Conservation (phyloP, 2,888 invertebrate genomes). For the Microplitis deprimator region DNA sequence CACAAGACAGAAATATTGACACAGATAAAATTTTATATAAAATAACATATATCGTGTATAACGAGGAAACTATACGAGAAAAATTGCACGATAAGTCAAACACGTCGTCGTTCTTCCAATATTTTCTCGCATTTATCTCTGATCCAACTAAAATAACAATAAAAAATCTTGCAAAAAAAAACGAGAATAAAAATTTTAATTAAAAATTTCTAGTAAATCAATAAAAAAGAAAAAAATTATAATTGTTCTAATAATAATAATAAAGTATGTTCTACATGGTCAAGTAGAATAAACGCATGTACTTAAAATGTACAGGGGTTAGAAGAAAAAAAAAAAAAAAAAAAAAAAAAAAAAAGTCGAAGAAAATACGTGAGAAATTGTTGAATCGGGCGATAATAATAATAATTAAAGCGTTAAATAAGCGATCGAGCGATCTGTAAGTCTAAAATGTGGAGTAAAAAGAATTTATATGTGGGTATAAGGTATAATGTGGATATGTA, state of each 20-base stretch:
- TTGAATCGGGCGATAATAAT: conserved; percentile 37
- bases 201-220: background rate
- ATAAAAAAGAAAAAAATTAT: background rate
- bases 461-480: too few relatives aligned
- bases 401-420: conserved; percentile 56
- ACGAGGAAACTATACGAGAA: background rate
- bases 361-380: conserved; percentile 14
- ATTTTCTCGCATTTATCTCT: background rate
- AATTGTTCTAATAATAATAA: background rate
- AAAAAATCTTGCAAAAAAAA: background rate
- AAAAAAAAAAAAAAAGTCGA: conserved; percentile 17
- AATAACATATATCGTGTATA: background rate
- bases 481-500: too few relatives aligned
- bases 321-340: conserved; percentile 12
- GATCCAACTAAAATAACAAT: background rate
- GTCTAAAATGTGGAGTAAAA: background rate
- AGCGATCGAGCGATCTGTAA: conserved; percentile 45
- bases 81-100: background rate
- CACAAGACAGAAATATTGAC: background rate
- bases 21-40: background rate
- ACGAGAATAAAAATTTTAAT: background rate
- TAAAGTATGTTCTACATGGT: conserved; percentile 7
- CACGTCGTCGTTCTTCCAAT: background rate
- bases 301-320: background rate
- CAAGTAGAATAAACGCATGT: conserved; percentile 5